A percentile compares a stretch with the other conserved stretches of the same genome.
Evolutionary conservation across 2,797 vertebrate species (phyloP).

Genomic region (Gymnoscopelus braueri): DNA sequence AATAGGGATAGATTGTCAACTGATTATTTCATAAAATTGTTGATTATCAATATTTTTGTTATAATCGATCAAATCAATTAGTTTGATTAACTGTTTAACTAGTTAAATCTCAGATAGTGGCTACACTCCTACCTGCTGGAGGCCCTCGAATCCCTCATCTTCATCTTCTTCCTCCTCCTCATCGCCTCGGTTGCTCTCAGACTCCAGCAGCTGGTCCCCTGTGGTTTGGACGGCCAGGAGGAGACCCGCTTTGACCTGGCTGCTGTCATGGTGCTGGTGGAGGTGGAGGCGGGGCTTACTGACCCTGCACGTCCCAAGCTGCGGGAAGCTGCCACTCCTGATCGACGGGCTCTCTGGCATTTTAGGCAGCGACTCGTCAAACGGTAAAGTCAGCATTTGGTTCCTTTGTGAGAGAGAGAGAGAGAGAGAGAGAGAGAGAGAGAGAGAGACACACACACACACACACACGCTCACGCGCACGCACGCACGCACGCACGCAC

Average conservation of each 20-base stretch:
- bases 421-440: slow-evolving; percentile 28
- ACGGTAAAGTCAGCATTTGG: slow-evolving; percentile 90
- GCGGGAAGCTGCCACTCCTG: slow-evolving; percentile 83
- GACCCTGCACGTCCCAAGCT: slow-evolving; percentile 83
- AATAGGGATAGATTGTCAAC: no score
- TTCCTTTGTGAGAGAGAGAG: slow-evolving; percentile 29
- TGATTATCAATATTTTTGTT: no score
- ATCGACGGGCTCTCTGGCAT: slow-evolving; percentile 85
- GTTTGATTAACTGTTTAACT: no score
- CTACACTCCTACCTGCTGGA: no score
- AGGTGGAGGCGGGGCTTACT: slow-evolving; percentile 68
- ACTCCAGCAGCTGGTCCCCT: slow-evolving; percentile 81
- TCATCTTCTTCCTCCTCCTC: slow-evolving; percentile 68
- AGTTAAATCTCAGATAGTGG: no score
- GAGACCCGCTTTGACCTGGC: no score
- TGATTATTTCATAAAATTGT: no score
- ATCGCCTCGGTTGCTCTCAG: slow-evolving; percentile 77
- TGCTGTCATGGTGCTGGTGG: no score
- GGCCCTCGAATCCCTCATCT: slow-evolving; percentile 84
- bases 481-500: no score
- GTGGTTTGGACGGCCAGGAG: neutral
- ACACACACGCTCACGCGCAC: neutral
- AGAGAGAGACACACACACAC: neutral
- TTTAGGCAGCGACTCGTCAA: slow-evolving; percentile 86
- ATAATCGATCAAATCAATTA: no score